Base-by-base conservation (phyloP, 2,113 vertebrate genomes). In the Megaleporinus macrocephalus region DNA sequence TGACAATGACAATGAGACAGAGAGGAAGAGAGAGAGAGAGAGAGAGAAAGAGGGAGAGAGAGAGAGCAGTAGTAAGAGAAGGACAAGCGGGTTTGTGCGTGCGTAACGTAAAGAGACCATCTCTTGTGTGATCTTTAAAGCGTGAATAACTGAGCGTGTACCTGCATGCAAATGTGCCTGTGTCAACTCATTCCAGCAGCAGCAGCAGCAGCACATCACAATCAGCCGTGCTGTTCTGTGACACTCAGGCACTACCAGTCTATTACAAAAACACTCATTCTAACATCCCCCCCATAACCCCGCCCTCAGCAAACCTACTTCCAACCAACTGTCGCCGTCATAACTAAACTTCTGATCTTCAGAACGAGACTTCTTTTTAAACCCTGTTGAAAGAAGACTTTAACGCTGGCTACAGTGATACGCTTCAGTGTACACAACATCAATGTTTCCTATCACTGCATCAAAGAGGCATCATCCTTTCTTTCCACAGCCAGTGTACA, bases 71-170 rank as follows among this genome's bases (percentile, higher is more conserved):
- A 41, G 65, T 20, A 66, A 11, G n/a, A 61, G 12, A 61, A 13
- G 10, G 57, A 26, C 26, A 11, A 61, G 24, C 9, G 12, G n/a
- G 22, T 62, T 30, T 76, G 30, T 62, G 30, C 33, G 51, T 70
- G 27, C 26, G 44, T 55, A 7, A 41, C 44, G 27, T 16, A 55
- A 3, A 55, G 47, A 55, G 24, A 55, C 70, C 69, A 73, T 81
- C 62, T 65, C 70, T 14, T 18, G 15, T 73, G 59, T 73, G 79
- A 73, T 81, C 69, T 75, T 16, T n/a, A 57, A 47, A 57, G 79
- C 30, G 36, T 75, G 44, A 81, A 81, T 57, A 55, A 62, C n/a
- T 29, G 41, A 76, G 47, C 18, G 15, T 81, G 62, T 29, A 44
- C 30, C 71, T 75, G 73, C 72, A 81, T 69, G 72, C 63, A 57